These are phyloP conservation scores for Eudorcas thomsonii DNA, from an alignment of 2,113 vertebrate species.

Conservation along the genomic window DNA sequence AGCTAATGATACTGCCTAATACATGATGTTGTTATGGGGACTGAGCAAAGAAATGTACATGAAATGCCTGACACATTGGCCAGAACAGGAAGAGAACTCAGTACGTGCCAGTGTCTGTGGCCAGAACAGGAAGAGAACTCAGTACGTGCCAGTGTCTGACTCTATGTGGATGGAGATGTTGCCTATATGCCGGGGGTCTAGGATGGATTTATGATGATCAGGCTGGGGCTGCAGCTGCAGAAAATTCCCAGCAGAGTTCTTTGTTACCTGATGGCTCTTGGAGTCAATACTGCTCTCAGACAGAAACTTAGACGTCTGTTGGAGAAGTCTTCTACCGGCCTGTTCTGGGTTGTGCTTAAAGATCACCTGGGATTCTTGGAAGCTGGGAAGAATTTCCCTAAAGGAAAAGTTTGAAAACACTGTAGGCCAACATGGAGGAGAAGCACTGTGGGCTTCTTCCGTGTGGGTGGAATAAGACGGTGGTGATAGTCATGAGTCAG, in stretches of 20 bases:
- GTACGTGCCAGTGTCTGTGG: accelerated
- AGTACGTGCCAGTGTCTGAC: accelerated
- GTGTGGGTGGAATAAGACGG: not conserved
- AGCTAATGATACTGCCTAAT: not conserved
- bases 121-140: not conserved
- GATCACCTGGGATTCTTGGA: not conserved
- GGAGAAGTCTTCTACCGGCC: not conserved
- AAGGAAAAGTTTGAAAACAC: not conserved
- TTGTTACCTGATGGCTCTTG: not conserved
- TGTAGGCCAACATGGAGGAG: not conserved
- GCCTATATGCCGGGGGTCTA: not conserved
- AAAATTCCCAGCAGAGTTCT: not conserved
- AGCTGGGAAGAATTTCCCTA: not conserved
- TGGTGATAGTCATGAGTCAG: not conserved
- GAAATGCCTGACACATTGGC: not conserved
- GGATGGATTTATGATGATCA: not conserved
- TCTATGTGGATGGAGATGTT: not conserved
- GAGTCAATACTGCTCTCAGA: not conserved
- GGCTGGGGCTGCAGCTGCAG: not conserved
- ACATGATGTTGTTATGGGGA: not conserved
- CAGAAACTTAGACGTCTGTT: not conserved
- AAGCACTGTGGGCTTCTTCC: not conserved
- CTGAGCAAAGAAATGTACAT: not conserved
- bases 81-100: not conserved
- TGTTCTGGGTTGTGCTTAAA: not conserved